phyloP scores from a whole-genome alignment of 2,797 vertebrate genomes.

The Kryptolebias ocellatus region DNA sequence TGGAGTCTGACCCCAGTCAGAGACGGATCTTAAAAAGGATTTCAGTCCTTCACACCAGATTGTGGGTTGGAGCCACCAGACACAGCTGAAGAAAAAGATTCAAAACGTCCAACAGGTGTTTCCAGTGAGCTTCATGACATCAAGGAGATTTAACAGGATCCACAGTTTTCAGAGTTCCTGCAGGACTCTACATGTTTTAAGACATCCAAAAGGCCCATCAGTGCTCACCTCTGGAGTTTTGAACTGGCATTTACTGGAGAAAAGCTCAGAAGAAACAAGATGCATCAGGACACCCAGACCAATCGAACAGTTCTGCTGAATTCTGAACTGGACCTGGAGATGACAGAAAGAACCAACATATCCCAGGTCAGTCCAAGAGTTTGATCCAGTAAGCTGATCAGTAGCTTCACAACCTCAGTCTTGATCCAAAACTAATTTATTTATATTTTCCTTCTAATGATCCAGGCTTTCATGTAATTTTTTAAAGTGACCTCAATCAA shows the following conservation, averaged over 20 bases:
- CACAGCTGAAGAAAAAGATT: too few relatives aligned
- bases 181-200: not conserved
- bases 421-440: not conserved
- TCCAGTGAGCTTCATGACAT: too few relatives aligned
- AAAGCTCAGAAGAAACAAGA: constrained; percentile 23
- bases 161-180: not conserved
- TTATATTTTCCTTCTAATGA: not conserved
- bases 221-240: not conserved
- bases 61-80: not conserved
- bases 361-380: constrained; percentile 36
- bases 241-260: not conserved
- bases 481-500: not conserved
- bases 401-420: too few relatives aligned
- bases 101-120: not conserved
- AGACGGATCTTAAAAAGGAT: not conserved
- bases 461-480: not conserved
- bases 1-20: not conserved
- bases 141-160: not conserved
- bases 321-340: constrained; percentile 63
- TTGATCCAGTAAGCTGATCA: not conserved
- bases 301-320: constrained; percentile 29
- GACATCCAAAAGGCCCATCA: not conserved
- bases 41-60: not conserved
- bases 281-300: constrained; percentile 32
- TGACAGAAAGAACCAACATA: constrained; percentile 23